phyloP scores from a whole-genome alignment of 2,888 invertebrate species.

The Blera fallax region DNA sequence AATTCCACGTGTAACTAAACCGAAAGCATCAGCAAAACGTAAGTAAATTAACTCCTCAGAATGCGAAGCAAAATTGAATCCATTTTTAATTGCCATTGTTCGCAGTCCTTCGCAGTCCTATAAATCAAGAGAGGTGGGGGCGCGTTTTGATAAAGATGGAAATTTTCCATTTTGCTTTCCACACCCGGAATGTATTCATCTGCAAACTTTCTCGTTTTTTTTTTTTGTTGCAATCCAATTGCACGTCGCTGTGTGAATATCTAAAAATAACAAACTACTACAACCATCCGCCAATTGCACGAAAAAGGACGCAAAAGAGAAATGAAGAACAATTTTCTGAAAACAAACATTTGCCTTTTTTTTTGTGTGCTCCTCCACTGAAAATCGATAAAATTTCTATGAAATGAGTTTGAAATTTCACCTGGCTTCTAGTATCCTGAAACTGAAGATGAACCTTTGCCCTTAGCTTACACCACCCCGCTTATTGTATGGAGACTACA shows the following conservation, averaged over 20 bases:
- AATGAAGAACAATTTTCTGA: not conserved
- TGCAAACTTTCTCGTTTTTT: not conserved
- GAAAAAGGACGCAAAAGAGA: not conserved
- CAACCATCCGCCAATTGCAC: not conserved
- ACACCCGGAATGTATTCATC: not conserved
- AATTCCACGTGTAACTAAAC: not conserved
- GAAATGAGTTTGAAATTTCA: constrained; percentile 68
- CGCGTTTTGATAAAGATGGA: too few species aligned
- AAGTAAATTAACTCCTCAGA: not conserved
- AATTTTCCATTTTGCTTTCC: not conserved
- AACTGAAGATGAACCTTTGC: constrained; percentile 61
- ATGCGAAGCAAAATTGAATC: constrained; percentile 5
- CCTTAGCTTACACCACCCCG: constrained; percentile 7
- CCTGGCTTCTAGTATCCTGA: constrained; percentile 53
- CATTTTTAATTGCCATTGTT: constrained; percentile 49
- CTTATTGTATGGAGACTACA: not conserved
- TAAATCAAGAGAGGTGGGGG: not conserved
- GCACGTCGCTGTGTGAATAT: not conserved
- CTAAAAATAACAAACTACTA: constrained; percentile 8
- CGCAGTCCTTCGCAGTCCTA: not conserved
- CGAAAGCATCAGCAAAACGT: not conserved
- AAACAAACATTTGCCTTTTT: constrained; percentile 31
- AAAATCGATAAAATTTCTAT: constrained; percentile 65
- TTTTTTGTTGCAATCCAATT: not conserved
- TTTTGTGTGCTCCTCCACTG: not conserved